Evolutionary conservation across 2,797 vertebrate species (phyloP), one percentile per base, ranked within the genome.

Genomic region (Syncerus caffer): DNA sequence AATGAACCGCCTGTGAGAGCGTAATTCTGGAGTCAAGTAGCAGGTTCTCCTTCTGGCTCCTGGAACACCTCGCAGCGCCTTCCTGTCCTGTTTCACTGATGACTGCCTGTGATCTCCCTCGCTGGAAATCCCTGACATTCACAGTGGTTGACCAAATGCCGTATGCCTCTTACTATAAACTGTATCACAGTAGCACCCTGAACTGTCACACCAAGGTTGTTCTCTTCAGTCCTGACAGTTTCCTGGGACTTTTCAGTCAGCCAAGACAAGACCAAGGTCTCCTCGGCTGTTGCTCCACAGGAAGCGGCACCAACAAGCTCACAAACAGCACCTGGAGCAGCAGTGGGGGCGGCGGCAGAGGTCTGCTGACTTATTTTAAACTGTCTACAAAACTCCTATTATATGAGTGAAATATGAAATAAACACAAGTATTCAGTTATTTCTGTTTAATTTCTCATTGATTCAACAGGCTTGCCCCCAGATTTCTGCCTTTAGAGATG

Each of bases 171-270:
- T 99, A 98, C 99, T 99, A 98, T 99, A 98, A 99, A 99, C 97
- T 99, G 99, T 97, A 99, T 99, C 95, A 99, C 99, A 67, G 99
- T 99, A 97, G 99, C 99, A 98, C 99, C 99, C 98, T 99, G 99
- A 97, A 99, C 99, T 16, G 99, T 99, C 97, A 99, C 99, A 98
- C 99, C 99, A 98, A 99, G 99, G 98, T 99, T 99, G 67, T 99
- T 99, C 98, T 98, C 99, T 99, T 99, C 99, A 31, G 99, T 99
- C 98, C 99, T 99, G 96, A 42, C 71, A 85, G 98, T 98, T 99
- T 99, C 99, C 99, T 99, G 99, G 96, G 99, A 99, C 98, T 99
- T 99, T 98, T 99, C 99, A n/a, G 98, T 99, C 99, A 98, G 99
- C 99, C 99, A 99, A 99, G 98, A 99, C 98, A 98, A 99, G 98